phyloP scores from a whole-genome alignment of 2,888 invertebrate species.

The Coremacera marginata region DNA sequence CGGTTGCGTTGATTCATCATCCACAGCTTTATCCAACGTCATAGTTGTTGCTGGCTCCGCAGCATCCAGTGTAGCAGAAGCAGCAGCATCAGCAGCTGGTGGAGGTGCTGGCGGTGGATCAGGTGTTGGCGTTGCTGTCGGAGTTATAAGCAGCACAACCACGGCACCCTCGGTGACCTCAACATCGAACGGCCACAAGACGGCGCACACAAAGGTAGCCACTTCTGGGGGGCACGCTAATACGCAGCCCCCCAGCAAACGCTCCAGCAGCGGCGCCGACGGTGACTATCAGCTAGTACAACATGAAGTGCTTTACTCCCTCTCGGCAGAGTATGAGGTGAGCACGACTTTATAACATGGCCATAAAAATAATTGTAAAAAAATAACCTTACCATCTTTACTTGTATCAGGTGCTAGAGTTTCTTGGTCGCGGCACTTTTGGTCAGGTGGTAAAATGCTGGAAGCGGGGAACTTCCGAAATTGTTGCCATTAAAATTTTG shows the following conservation, averaged over 20 bases:
- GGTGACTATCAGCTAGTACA: constrained; percentile 99
- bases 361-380: background rate
- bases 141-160: constrained; percentile 30
- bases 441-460: constrained; percentile 99
- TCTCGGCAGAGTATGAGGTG: constrained; percentile 89
- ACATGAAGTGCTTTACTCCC: constrained; percentile 97
- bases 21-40: constrained; percentile 44
- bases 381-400: too few species aligned
- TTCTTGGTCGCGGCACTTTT: constrained; percentile 98
- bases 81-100: constrained; percentile 48
- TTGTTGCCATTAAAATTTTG: constrained; percentile 99
- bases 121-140: constrained; percentile 23
- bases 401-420: constrained; percentile 87
- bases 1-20: constrained; percentile 67
- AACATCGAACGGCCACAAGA: constrained; percentile 67
- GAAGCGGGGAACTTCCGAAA: constrained; percentile 99
- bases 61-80: constrained; percentile 13
- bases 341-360: background rate
- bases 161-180: constrained; percentile 52
- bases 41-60: constrained; percentile 36
- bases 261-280: constrained; percentile 89
- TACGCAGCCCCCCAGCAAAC: constrained; percentile 74
- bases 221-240: constrained; percentile 71
- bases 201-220: constrained; percentile 70
- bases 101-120: constrained; percentile 28